Percentiles rank a stretch among this genome's conserved stretches.
phyloP scores from a whole-genome alignment of 1,140 invertebrate species.

The Drosophila asahinai region DNA sequence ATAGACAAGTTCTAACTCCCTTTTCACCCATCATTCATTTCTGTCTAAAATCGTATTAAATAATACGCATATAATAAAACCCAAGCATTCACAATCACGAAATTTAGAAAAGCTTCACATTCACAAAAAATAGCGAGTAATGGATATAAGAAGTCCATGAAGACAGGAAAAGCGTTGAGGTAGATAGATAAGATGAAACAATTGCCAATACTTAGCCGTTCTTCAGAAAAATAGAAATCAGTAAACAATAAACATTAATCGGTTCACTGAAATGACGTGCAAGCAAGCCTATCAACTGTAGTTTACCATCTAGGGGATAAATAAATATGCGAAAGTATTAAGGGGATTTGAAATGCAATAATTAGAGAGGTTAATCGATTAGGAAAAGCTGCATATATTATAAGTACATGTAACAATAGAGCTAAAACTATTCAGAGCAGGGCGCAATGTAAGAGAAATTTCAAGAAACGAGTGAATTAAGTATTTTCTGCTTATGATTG shows the following conservation, averaged over 20 bases:
- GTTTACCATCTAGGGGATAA: conserved; percentile 37
- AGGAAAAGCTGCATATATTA: conserved; percentile 21
- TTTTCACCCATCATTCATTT: background rate
- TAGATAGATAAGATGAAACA: conserved; percentile 12
- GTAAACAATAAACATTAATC: background rate
- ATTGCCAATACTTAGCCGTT: conserved; percentile 58
- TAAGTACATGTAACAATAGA: conserved; percentile 29
- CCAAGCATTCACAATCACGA: background rate
- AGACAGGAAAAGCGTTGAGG: background rate
- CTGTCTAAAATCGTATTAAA: background rate
- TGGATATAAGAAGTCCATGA: conserved; percentile 14
- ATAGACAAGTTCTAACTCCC: conserved; percentile 10
- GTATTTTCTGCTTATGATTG: conserved; percentile 43
- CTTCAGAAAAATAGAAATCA: conserved; percentile 1
- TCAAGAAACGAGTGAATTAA: conserved; percentile 39
- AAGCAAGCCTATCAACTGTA: conserved; percentile 29
- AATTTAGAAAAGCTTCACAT: background rate
- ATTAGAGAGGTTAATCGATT: conserved; percentile 33
- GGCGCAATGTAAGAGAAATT: conserved; percentile 16
- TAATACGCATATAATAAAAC: background rate
- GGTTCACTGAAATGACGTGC: conserved; percentile 22
- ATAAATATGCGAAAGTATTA: conserved; percentile 69
- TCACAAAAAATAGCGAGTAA: background rate
- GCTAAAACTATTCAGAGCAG: conserved; percentile 6
- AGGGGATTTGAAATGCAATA: conserved; percentile 47